Percentiles rank a stretch among this genome's conserved stretches.
These are phyloP conservation scores for Hydra vulgaris DNA, from an alignment of 30 jellyfish, hydroid and myxozoan species.

Conservation along the genomic window DNA sequence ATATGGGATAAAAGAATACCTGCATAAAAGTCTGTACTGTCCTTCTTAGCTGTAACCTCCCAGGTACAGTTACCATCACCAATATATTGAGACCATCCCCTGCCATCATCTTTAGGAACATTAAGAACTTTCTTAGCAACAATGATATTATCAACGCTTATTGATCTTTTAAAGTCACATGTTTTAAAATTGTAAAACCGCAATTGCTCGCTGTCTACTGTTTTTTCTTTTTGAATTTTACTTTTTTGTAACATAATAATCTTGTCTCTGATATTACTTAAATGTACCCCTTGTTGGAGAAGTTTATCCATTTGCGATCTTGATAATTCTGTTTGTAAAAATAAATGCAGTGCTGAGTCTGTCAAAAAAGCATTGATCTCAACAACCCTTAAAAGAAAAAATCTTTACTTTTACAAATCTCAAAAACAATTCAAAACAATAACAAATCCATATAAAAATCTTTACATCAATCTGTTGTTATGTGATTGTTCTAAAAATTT, in stretches of 20 bases:
- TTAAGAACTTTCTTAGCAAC: constrained; percentile 25
- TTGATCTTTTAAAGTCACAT: constrained; percentile 39
- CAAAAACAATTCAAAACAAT: too few species aligned
- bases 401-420: too few species aligned
- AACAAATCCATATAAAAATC: too few species aligned
- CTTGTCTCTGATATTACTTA: constrained; percentile 74
- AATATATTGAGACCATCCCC: constrained; percentile 91
- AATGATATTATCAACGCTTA: constrained; percentile 58
- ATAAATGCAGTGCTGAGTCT: constrained; percentile 93
- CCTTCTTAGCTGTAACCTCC: neutral
- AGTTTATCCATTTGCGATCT: constrained; percentile 75
- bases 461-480: too few species aligned
- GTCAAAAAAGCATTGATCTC: constrained; percentile 83
- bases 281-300: constrained; percentile 47
- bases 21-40: constrained; percentile 6
- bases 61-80: constrained; percentile 81
- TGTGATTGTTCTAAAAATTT: too few species aligned
- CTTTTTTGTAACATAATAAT: constrained; percentile 37
- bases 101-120: constrained; percentile 40
- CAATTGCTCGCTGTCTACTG: neutral
- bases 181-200: neutral
- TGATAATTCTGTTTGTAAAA: constrained; percentile 74
- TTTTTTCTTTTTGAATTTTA: constrained; percentile 44
- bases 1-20: too few species aligned
- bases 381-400: constrained; percentile 42